Base-by-base conservation (phyloP, 35 echinoderm and acorn worm genomes). In the Stichopus chloronotus region DNA sequence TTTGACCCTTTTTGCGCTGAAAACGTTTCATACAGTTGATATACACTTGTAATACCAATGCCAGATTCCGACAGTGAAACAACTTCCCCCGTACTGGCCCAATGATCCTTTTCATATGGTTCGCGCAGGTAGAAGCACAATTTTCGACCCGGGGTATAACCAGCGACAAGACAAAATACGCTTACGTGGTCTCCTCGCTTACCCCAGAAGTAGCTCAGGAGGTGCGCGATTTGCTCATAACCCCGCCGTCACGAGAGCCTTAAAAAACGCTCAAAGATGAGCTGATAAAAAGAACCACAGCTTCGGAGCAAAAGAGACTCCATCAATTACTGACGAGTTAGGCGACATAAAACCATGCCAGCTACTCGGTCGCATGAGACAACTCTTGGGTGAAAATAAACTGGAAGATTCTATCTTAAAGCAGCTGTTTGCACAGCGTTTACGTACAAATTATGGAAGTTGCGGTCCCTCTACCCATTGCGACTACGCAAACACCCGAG, bases 81-180 rank as follows among this genome's bases (percentile, higher is more conserved):
- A 43, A 43, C 30, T 43, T 43, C 95, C 88, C 1, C 87, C 95
- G 14, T 92, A 69, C 72, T 96, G 95, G 95, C 92, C 84, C 7
- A 90, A 78, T 55, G 95, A 96, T 57, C 94, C 94, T 5, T 5
- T 4, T 56, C 5, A n/a, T 95, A 6, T 96, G 94, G 94, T 96
- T 93, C 87, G 74, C 60, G 6, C 59, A 93, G 76, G 86, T 93
- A 0, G 92, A 96, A 74, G 92, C 91, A 0, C 88, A 83, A 7
- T 96, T 96, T 76, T 59, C 57, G 0, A 96, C 94, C 10, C 71
- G 92, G 8, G 10, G 65, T 8, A 96, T 96, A 24, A 83, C 53
- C 0, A n/a, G 10, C 14, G 81, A 93, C 17, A 24, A 60, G 9
- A 88, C 91, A 5, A 91, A 91, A 24, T 94, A 65, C 30, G 43